Evolutionary conservation across 1,140 invertebrate species (phyloP).

Genomic region (Myzus persicae): DNA sequence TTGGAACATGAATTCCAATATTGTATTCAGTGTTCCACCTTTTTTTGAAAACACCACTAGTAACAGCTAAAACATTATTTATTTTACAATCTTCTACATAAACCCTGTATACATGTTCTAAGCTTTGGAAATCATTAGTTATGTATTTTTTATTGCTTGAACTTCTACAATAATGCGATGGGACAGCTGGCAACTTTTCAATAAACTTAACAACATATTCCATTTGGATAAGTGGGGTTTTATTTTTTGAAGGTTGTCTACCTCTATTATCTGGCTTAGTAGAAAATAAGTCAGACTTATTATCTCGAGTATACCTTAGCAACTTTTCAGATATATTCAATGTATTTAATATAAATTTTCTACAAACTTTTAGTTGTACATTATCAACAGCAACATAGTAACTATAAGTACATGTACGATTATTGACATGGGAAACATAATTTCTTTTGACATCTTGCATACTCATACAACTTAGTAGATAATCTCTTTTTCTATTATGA

Average conservation of each 20-base stretch:
- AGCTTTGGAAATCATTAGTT: constrained; percentile 16
- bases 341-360: constrained; percentile 2
- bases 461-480: background rate
- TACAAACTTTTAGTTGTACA: background rate
- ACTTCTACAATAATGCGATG: background rate
- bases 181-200: background rate
- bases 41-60: constrained; percentile 29
- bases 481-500: constrained; percentile 23
- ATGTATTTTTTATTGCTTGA: constrained; percentile 6
- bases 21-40: background rate
- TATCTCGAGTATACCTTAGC: constrained; percentile 15
- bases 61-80: constrained; percentile 7
- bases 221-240: background rate
- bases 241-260: background rate
- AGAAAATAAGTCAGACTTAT: background rate
- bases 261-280: background rate
- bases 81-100: background rate
- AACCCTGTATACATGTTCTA: background rate
- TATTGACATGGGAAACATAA: background rate
- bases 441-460: constrained; percentile 1
- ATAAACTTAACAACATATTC: constrained; percentile 17
- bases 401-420: background rate
- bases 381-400: background rate
- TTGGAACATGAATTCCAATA: background rate
- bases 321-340: constrained; percentile 30